These are phyloP conservation scores for Acropora yongei DNA, from an alignment of 64 coral and sea anemone genomes.

Conservation along the genomic window DNA sequence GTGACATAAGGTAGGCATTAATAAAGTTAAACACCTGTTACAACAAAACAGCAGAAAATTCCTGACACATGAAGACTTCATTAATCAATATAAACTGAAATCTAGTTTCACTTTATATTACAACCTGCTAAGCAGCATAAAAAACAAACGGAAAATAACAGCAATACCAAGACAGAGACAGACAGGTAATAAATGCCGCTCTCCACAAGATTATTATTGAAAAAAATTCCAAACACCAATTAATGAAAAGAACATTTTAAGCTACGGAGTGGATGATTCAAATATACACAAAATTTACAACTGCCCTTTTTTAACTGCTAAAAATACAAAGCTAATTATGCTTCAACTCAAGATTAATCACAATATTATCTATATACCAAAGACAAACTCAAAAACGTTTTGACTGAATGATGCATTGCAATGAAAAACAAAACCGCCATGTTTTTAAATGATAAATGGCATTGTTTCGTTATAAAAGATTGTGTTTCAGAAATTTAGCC, in stretches of 20 bases:
- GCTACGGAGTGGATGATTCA: neutral
- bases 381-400: neutral
- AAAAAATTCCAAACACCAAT: constrained; percentile 10
- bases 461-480: too few species aligned
- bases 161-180: neutral
- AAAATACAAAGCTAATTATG: constrained; percentile 11
- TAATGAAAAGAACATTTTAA: constrained; percentile 11
- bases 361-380: neutral
- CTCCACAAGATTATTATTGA: neutral
- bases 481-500: too few species aligned
- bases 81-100: neutral
- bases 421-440: too few species aligned
- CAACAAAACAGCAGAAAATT: neutral
- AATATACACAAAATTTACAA: neutral
- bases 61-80: neutral
- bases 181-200: neutral
- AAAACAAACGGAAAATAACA: neutral
- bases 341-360: constrained; percentile 13
- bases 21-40: neutral
- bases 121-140: neutral
- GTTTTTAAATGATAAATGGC: too few species aligned
- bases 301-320: neutral
- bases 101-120: neutral
- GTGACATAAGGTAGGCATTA: neutral
- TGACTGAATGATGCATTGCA: too few species aligned